phyloP scores from a whole-genome alignment of 2,888 invertebrate genomes.

The Mythimna loreyi region DNA sequence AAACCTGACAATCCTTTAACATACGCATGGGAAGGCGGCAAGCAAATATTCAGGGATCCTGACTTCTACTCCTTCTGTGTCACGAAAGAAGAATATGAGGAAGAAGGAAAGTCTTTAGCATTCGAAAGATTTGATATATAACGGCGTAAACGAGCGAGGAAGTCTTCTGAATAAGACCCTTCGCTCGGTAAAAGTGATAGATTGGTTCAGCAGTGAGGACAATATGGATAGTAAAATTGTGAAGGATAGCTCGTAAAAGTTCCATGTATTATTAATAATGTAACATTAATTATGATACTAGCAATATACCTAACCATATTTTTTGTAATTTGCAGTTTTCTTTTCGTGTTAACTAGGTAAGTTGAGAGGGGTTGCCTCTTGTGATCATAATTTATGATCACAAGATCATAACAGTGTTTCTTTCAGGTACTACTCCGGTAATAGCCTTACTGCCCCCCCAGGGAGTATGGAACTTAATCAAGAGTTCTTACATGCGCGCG shows the following conservation, averaged over 20 bases:
- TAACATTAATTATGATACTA: conserved; percentile 37
- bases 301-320: conserved; percentile 36
- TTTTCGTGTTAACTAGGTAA: not conserved
- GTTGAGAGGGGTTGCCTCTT: not conserved
- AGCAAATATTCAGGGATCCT: conserved; percentile 93
- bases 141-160: conserved; percentile 84
- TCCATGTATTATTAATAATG: conserved; percentile 22
- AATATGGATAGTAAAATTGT: conserved; percentile 49
- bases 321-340: conserved; percentile 21
- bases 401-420: too few relatives aligned
- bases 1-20: conserved; percentile 93
- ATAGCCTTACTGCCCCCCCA: too few relatives aligned
- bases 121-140: conserved; percentile 91
- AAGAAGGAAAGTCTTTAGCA: conserved; percentile 93
- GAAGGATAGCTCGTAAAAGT: conserved; percentile 31
- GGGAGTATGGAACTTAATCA: too few relatives aligned
- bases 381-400: not conserved
- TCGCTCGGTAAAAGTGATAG: conserved; percentile 77
- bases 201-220: conserved; percentile 42
- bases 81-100: conserved; percentile 97
- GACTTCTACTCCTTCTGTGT: conserved; percentile 94
- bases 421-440: too few relatives aligned
- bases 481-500: too few relatives aligned
- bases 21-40: conserved; percentile 98
- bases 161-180: conserved; percentile 74